Base-by-base conservation (phyloP, 2,888 invertebrate species). In the Platycheirus albimanus region DNA sequence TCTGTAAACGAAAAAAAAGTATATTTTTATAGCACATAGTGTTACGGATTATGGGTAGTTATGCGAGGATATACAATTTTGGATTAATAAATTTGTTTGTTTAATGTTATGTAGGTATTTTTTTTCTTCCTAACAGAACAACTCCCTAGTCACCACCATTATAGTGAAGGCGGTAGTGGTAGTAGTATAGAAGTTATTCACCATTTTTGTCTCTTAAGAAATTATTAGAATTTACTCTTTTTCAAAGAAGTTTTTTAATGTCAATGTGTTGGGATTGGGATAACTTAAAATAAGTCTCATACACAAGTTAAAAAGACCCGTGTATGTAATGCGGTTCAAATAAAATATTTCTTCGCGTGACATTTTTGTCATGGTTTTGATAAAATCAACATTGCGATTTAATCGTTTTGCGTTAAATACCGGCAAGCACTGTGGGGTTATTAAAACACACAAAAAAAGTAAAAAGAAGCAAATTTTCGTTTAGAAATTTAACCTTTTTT, bases 221-320 rank as follows among this genome's bases (percentile, higher is more conserved):
- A 58, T 36, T 36, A 8, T 36, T 38, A 54, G n/a, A 7, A 36
- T n/a, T 36, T 54, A 38, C 54, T 54, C 54, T 36, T 54, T 36
- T 36, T 17, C 3, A 30, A 7, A 30, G n/a, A n/a, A 28, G 24
- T 17, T 33, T 28, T 24, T 19, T 11, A 38, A 3, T 38, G 15
- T 28, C 30, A 11, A 33, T 20, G 7, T 10, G n/a, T 49, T n/a
- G 8, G 24, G 10, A 13, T 0, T 33, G 11, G 10, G 17, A 5
- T 36, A 38, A 28, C 15, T 15, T 13, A 38, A 1, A 63, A 13
- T 30, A 19, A 49, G 13, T 3, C 30, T 19, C 28, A 6, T 24
- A 36, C 38, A 38, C 15, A 51, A 28, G 6, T 47, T 33, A 3
- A 6, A 2, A 19, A 47, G 13, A 36, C 28, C 33, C 36, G 10